Evolutionary conservation across 2,113 vertebrate species (phyloP).

Genomic region (Myodes glareolus): DNA sequence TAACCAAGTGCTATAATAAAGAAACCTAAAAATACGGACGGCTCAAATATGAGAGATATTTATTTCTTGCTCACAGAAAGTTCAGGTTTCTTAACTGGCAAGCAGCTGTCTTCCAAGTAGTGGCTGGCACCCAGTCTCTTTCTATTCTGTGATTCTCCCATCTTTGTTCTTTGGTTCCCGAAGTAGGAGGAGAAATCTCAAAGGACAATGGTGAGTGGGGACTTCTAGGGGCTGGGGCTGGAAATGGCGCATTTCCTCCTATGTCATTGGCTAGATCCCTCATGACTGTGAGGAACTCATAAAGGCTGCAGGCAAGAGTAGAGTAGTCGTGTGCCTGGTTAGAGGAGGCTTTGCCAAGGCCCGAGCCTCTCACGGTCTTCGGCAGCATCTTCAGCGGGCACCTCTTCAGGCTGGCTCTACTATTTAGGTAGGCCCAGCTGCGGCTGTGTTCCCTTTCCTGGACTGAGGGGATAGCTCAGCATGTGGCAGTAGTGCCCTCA

Average conservation of each 20-base stretch:
- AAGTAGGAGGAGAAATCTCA: neutral
- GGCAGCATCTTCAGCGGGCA: neutral
- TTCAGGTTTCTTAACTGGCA: neutral
- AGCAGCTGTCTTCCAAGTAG: neutral
- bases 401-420: neutral
- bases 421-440: neutral
- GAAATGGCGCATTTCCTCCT: neutral
- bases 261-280: neutral
- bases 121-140: neutral
- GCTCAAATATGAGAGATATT: neutral
- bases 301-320: neutral
- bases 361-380: neutral
- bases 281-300: neutral
- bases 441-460: neutral
- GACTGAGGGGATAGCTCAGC: no score
- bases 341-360: neutral
- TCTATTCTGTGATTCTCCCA: neutral
- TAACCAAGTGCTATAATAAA: neutral
- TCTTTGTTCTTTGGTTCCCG: neutral
- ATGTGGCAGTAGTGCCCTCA: rapidly evolving
- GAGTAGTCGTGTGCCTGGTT: neutral
- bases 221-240: neutral
- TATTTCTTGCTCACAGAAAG: neutral
- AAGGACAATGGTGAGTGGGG: neutral
- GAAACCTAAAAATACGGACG: neutral